These are phyloP conservation scores for Synergus umbraculus DNA, from an alignment of 2,888 invertebrate genomes.

Conservation along the genomic window DNA sequence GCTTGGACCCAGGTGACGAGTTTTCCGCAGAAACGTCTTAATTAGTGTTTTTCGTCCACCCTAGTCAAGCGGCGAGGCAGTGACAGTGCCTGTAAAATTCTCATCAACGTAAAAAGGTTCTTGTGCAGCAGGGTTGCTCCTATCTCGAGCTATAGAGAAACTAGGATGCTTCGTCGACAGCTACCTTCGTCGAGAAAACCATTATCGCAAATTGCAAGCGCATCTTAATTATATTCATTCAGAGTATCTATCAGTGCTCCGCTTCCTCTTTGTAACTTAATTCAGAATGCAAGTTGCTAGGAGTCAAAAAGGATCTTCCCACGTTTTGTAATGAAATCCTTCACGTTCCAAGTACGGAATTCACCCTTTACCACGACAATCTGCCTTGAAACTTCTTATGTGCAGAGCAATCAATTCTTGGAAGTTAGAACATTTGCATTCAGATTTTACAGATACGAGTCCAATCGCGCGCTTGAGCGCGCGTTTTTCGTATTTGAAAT, in stretches of 20 bases:
- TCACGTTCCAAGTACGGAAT: background rate
- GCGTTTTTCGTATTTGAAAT: no score
- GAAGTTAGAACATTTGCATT: no score
- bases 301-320: background rate
- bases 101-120: background rate
- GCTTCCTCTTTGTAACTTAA: background rate
- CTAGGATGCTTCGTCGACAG: background rate
- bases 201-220: background rate
- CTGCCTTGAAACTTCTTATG: background rate
- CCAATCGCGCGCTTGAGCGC: no score
- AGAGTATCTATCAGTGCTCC: background rate
- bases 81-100: background rate
- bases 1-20: no score
- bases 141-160: background rate
- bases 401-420: no score
- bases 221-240: conserved; percentile 2
- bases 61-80: background rate
- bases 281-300: background rate
- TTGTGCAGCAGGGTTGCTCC: background rate
- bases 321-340: conserved; percentile 2
- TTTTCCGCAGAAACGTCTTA: background rate
- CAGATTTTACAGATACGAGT: no score
- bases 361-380: background rate
- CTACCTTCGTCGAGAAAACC: background rate
- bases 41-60: background rate